phyloP scores from a whole-genome alignment of 2,888 invertebrate species.

The Ceriagrion tenellum region DNA sequence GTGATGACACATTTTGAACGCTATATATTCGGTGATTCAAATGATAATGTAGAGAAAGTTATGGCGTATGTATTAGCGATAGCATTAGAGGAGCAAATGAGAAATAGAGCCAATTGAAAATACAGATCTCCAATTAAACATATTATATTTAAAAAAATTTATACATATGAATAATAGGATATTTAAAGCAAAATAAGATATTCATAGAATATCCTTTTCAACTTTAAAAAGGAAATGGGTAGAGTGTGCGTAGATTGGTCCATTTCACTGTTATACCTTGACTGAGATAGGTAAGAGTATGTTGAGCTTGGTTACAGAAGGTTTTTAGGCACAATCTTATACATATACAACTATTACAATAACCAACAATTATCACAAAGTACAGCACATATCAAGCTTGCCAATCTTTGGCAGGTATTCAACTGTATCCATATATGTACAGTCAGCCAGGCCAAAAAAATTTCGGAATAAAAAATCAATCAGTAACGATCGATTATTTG shows the following conservation, averaged over 20 bases:
- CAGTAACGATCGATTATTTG: neutral
- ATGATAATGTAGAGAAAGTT: no score
- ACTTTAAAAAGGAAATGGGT: neutral
- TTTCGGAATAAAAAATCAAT: neutral
- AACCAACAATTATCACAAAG: neutral
- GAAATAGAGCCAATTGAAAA: neutral
- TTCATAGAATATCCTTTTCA: neutral
- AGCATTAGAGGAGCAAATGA: no score
- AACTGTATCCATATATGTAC: neutral
- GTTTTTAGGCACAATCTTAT: neutral
- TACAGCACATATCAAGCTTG: neutral
- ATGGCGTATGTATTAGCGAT: no score
- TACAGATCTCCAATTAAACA: neutral
- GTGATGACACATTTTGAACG: no score
- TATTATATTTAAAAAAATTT: neutral
- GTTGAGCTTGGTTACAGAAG: neutral
- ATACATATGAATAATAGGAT: neutral
- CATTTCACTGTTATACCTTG: slow-evolving; percentile 31
- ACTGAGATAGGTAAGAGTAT: slow-evolving; percentile 12
- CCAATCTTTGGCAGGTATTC: no score
- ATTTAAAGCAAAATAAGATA: neutral
- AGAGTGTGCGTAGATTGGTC: slow-evolving; percentile 14
- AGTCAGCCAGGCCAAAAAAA: neutral
- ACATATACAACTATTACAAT: neutral
- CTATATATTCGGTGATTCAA: no score